Evolutionary conservation across 2,888 invertebrate genomes (phyloP).

Genomic region (Phengaris arion): DNA sequence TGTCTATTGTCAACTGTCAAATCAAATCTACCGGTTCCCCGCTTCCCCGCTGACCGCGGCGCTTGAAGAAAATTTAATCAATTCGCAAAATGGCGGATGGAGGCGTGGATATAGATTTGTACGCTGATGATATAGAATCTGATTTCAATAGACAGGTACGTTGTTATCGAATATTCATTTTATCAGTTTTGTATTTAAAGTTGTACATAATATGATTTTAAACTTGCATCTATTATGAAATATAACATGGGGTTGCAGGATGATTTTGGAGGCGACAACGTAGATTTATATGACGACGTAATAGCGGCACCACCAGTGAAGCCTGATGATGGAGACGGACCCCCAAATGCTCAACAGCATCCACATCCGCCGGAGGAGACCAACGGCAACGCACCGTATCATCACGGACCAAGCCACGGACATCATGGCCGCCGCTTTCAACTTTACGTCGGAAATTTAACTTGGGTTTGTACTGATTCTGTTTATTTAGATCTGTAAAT

Average conservation of each 20-base stretch:
- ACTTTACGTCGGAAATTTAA: conserved; percentile 98
- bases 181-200: not conserved
- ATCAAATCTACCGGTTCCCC: not conserved
- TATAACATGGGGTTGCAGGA: conserved; percentile 75
- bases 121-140: conserved; percentile 97
- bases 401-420: conserved; percentile 86
- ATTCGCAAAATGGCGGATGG: conserved; percentile 90
- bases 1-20: not conserved
- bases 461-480: conserved; percentile 90
- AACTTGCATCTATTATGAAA: not conserved
- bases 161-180: conserved; percentile 43
- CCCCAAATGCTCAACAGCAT: conserved; percentile 78
- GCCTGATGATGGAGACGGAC: conserved; percentile 79
- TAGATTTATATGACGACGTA: conserved; percentile 97
- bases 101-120: conserved; percentile 97
- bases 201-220: conserved; percentile 7
- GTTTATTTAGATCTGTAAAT: conserved; percentile 65
- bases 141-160: conserved; percentile 85
- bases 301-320: conserved; percentile 87
- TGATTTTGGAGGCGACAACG: conserved; percentile 91
- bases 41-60: not conserved
- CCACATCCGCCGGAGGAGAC: conserved; percentile 82
- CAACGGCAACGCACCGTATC: conserved; percentile 83
- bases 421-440: conserved; percentile 91
- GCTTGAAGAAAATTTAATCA: conserved; percentile 19